A percentile compares a stretch with the other conserved stretches of the same genome.
These are phyloP conservation scores for Diadegma fenestrale DNA, from an alignment of 2,888 invertebrate species.

Conservation along the genomic window DNA sequence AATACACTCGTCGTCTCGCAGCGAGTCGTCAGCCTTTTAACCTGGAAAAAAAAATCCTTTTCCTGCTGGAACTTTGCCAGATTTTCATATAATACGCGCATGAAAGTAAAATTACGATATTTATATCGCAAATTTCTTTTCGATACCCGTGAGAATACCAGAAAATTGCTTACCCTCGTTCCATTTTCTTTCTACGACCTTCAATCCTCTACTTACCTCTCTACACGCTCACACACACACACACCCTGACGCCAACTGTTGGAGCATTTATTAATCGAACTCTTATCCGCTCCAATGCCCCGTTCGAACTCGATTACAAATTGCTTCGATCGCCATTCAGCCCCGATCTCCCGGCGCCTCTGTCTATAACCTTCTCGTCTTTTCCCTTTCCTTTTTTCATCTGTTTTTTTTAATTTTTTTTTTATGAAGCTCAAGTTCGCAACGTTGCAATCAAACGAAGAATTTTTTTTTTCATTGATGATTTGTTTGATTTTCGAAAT, in stretches of 20 bases:
- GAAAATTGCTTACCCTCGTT: slow-evolving; percentile 30
- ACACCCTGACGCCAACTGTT: slow-evolving; percentile 26
- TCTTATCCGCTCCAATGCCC: slow-evolving; percentile 67
- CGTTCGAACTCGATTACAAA: slow-evolving; percentile 72
- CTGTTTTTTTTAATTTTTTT: neutral
- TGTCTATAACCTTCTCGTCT: slow-evolving; percentile 8
- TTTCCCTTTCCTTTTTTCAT: neutral
- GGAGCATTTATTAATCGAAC: slow-evolving; percentile 71
- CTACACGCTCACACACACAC: slow-evolving; percentile 6
- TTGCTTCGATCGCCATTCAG: slow-evolving; percentile 65
- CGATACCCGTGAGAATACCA: slow-evolving; percentile 22
- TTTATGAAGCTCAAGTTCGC: no score
- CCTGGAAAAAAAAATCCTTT: slow-evolving; percentile 29
- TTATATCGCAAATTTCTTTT: slow-evolving; percentile 36
- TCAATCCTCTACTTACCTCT: slow-evolving; percentile 7
- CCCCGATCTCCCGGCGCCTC: slow-evolving; percentile 50
- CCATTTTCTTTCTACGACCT: slow-evolving; percentile 53
- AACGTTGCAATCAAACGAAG: no score
- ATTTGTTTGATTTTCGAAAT: no score
- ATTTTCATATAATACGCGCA: slow-evolving; percentile 13
- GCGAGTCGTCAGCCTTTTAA: slow-evolving; percentile 44
- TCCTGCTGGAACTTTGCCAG: slow-evolving; percentile 35
- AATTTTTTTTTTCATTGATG: no score
- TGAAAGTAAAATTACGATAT: slow-evolving; percentile 36
- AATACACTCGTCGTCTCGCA: slow-evolving; percentile 23